A percentile compares a stretch with the other conserved stretches of the same genome.
These are phyloP conservation scores for Lasiurus borealis DNA, from an alignment of 2,113 vertebrate genomes.

Conservation along the genomic window DNA sequence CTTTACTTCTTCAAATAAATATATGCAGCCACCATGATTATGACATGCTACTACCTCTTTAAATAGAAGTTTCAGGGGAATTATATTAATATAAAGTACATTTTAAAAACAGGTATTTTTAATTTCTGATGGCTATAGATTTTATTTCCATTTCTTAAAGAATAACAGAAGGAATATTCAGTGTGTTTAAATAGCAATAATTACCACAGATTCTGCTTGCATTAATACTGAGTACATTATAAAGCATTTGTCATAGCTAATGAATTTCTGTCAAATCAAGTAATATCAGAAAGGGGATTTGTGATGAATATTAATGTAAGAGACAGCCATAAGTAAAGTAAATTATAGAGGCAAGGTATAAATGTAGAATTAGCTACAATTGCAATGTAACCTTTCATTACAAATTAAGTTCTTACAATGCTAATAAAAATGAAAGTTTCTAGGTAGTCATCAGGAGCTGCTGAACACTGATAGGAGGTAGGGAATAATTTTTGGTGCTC, in stretches of 20 bases:
- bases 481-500: slow-evolving; percentile 66
- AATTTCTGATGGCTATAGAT: background rate
- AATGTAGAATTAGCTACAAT: slow-evolving; percentile 88
- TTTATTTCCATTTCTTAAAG: slow-evolving; percentile 74
- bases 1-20: background rate
- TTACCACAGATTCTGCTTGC: slow-evolving; percentile 83
- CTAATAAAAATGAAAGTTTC: slow-evolving; percentile 87
- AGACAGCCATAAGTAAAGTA: slow-evolving; percentile 89
- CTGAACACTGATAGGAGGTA: slow-evolving; percentile 75
- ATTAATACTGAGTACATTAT: slow-evolving; percentile 84
- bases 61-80: background rate
- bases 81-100: background rate
- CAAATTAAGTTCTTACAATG: slow-evolving; percentile 86
- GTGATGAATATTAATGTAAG: slow-evolving; percentile 94
- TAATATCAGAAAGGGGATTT: slow-evolving; percentile 83
- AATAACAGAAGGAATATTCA: slow-evolving; percentile 73
- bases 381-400: slow-evolving; percentile 86
- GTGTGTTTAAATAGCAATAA: slow-evolving; percentile 83
- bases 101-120: slow-evolving; percentile 44
- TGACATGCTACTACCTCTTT: background rate
- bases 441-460: slow-evolving; percentile 82
- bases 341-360: slow-evolving; percentile 89
- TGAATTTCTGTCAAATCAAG: slow-evolving; percentile 87
- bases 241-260: slow-evolving; percentile 89
- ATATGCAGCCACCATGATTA: background rate